phyloP scores from a whole-genome alignment of 2,113 vertebrate genomes.

The Anoura caudifer region DNA sequence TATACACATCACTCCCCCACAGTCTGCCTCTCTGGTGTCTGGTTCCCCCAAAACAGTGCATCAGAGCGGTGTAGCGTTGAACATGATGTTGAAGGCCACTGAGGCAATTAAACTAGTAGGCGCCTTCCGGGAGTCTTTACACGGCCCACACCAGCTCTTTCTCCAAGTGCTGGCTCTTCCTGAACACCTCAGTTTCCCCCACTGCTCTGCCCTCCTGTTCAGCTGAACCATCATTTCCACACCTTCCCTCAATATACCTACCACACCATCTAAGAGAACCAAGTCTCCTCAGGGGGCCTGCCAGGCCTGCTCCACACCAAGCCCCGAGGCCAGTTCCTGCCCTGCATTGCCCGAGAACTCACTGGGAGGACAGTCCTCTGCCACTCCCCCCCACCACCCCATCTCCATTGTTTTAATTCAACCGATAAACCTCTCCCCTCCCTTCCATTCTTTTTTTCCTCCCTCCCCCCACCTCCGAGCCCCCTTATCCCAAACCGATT shows the following conservation, averaged over 20 bases:
- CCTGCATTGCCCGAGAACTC: background rate
- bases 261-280: background rate
- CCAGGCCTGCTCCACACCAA: background rate
- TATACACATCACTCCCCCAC: background rate
- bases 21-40: background rate
- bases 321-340: background rate
- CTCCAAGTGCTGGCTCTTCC: background rate
- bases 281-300: background rate
- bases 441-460: background rate
- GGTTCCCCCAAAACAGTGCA: background rate
- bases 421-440: background rate
- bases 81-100: background rate
- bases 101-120: background rate
- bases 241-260: background rate
- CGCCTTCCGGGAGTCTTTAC: background rate
- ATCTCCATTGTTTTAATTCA: background rate
- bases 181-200: background rate
- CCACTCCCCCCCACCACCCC: background rate
- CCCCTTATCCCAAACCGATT: slow-evolving; percentile 19
- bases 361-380: background rate
- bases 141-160: accelerated
- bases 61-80: background rate
- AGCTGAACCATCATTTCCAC: background rate
- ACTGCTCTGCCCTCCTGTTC: background rate
- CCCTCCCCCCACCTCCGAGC: background rate